phyloP scores from a whole-genome alignment of 1,140 invertebrate genomes.

The Eriocheir sinensis region DNA sequence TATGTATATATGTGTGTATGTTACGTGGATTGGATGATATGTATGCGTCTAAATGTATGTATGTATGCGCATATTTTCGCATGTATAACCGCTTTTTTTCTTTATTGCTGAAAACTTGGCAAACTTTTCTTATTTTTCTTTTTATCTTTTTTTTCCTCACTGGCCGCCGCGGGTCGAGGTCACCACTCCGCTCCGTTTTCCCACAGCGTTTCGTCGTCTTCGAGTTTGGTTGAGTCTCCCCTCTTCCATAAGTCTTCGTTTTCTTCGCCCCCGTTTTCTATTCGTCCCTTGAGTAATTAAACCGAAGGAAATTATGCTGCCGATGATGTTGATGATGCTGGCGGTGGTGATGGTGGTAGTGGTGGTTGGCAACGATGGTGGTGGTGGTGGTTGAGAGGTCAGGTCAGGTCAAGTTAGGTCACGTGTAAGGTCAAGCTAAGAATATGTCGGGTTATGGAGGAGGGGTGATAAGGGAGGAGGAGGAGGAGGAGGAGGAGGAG shows the following conservation, averaged over 20 bases:
- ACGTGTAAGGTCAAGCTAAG: too few relatives aligned
- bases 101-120: too few relatives aligned
- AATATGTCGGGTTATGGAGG: background rate
- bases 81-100: too few relatives aligned
- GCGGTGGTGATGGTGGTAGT: background rate
- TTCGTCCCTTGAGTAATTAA: background rate
- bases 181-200: too few relatives aligned
- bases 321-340: background rate
- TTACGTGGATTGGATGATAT: too few relatives aligned
- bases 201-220: background rate
- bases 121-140: background rate
- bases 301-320: constrained; percentile 12
- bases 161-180: background rate
- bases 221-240: background rate
- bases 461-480: background rate
- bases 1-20: too few relatives aligned
- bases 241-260: background rate
- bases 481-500: background rate
- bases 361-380: background rate
- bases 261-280: constrained; percentile 23
- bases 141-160: too few relatives aligned
- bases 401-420: background rate
- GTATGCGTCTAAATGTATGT: background rate
- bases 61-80: background rate
- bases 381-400: background rate